Conservation (phyloP, 2,888 invertebrate genomes). For the Drosophila sordidapex region DNA sequence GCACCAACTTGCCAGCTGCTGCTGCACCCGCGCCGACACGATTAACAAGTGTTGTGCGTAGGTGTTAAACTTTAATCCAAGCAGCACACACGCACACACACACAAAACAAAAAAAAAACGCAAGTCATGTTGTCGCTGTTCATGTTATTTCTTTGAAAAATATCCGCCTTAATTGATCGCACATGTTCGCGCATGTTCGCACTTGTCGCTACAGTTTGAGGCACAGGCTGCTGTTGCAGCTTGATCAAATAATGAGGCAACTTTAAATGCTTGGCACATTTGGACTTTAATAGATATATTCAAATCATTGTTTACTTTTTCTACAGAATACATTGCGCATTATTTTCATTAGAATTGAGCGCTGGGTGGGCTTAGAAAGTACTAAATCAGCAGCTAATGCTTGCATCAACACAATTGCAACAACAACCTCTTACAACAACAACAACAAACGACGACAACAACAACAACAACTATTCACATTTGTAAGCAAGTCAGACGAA, state of each 20-base stretch:
- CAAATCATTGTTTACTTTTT: slow-evolving; percentile 25
- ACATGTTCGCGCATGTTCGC: slow-evolving; percentile 41
- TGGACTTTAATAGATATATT: slow-evolving; percentile 18
- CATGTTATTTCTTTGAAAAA: slow-evolving; percentile 27
- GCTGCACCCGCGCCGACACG: not conserved
- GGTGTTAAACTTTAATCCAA: slow-evolving; percentile 20
- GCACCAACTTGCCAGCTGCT: slow-evolving; percentile 53
- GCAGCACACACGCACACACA: slow-evolving; percentile 5
- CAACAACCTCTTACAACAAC: not conserved
- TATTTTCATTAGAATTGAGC: slow-evolving; percentile 9
- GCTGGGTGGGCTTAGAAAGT: slow-evolving; percentile 47
- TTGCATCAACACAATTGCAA: not conserved
- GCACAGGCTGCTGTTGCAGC: not conserved
- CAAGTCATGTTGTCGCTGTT: slow-evolving; percentile 46
- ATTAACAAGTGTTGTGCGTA: slow-evolving; percentile 21
- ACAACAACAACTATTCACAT: slow-evolving; percentile 20
- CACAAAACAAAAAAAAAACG: slow-evolving; percentile 10
- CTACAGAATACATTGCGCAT: slow-evolving; percentile 32
- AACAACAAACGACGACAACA: not conserved
- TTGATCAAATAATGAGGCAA: slow-evolving; percentile 40
- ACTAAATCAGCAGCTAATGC: slow-evolving; percentile 7
- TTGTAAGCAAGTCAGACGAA: slow-evolving; percentile 43
- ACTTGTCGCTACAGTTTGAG: slow-evolving; percentile 42
- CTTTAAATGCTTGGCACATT: slow-evolving; percentile 55
- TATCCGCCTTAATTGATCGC: slow-evolving; percentile 39